These are phyloP conservation scores for Bicyclus anynana DNA, from an alignment of 1,140 invertebrate genomes.

Conservation along the genomic window DNA sequence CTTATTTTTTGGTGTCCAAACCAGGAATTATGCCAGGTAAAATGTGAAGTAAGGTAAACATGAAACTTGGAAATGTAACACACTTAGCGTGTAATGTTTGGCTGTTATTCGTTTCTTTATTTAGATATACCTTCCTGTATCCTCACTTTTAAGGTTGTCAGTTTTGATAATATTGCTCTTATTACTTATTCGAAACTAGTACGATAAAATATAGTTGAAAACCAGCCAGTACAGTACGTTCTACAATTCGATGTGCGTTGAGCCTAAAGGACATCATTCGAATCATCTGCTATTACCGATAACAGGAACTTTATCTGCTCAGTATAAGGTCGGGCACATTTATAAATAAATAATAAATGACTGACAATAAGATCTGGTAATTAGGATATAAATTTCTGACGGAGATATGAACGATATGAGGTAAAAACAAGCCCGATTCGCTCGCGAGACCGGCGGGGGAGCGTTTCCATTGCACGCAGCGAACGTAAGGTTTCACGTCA, in stretches of 20 bases:
- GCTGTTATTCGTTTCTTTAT: no score
- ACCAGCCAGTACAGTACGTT: no score
- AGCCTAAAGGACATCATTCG: conserved; percentile 13
- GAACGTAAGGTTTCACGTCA: not conserved
- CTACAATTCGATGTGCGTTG: not conserved
- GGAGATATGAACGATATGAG: conserved; percentile 38
- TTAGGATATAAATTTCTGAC: conserved; percentile 47
- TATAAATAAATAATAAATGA: conserved; percentile 47
- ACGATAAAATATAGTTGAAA: no score
- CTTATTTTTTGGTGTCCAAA: no score
- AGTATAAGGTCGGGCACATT: conserved; percentile 36
- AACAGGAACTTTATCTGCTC: conserved; percentile 42
- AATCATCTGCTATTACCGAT: conserved; percentile 21
- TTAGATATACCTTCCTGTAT: no score
- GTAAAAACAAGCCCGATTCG: conserved; percentile 32
- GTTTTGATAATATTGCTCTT: no score
- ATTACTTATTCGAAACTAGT: no score
- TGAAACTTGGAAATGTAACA: no score
- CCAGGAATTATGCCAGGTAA: no score
- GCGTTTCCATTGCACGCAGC: conserved; percentile 24
- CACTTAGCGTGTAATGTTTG: no score
- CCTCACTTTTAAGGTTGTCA: no score
- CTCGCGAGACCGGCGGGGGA: conserved; percentile 15
- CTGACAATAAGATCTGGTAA: conserved; percentile 41
- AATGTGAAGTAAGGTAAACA: no score